A percentile compares a stretch with the other conserved stretches of the same genome.
These are phyloP conservation scores for Heliopora coerulea DNA, from an alignment of 92 coral and sea anemone genomes.

Conservation along the genomic window DNA sequence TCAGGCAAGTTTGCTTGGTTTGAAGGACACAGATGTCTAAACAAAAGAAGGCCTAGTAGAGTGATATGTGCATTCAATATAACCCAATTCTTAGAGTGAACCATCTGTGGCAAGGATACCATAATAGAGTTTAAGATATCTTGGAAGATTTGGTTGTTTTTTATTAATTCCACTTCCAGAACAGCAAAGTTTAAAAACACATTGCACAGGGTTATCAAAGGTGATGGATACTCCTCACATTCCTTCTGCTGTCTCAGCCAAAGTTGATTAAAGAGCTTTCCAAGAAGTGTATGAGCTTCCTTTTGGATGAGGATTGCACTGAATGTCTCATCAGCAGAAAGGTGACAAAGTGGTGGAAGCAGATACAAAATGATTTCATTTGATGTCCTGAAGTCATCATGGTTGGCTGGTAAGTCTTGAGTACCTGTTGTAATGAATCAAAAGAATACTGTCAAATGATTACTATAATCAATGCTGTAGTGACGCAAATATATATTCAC, in stretches of 20 bases:
- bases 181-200: constrained; percentile 81
- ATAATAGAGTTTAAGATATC: constrained; percentile 49
- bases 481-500: too few relatives aligned
- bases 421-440: neutral
- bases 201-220: constrained; percentile 65
- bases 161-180: constrained; percentile 62
- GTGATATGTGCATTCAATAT: constrained; percentile 57
- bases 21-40: constrained; percentile 35
- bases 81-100: neutral
- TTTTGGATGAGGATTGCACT: constrained; percentile 66
- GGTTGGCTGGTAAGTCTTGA: neutral
- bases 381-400: neutral
- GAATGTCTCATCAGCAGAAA: constrained; percentile 80
- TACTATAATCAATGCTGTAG: too few relatives aligned
- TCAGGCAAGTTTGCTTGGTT: constrained; percentile 6
- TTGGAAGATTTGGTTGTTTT: constrained; percentile 38
- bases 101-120: constrained; percentile 39
- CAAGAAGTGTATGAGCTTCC: constrained; percentile 50
- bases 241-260: constrained; percentile 51
- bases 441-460: too few relatives aligned
- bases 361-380: constrained; percentile 59
- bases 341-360: constrained; percentile 87
- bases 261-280: constrained; percentile 55
- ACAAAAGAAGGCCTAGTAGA: constrained; percentile 72
- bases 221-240: constrained; percentile 27